Conservation (phyloP, 2,797 vertebrate genomes). For the Malurus splendens region DNA sequence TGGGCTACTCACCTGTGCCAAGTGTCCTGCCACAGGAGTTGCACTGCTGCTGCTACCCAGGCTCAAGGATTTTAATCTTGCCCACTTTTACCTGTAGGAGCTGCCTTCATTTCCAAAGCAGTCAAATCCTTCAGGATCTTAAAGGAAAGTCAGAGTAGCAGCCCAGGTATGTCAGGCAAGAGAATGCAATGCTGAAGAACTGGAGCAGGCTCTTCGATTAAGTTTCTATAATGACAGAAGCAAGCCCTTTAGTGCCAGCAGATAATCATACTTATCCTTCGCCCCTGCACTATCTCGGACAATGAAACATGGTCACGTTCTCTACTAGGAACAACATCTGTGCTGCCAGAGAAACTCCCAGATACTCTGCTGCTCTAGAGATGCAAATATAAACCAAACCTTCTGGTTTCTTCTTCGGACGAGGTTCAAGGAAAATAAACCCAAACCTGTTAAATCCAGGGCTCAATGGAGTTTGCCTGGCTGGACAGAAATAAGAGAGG, state of each 20-base stretch:
- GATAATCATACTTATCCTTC: background rate
- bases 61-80: background rate
- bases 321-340: background rate
- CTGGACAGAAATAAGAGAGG: background rate
- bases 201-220: background rate
- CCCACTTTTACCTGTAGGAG: background rate
- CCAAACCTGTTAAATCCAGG: background rate
- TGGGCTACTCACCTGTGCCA: background rate
- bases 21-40: background rate
- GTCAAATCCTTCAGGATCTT: background rate
- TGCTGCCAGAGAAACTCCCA: background rate
- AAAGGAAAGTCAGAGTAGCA: background rate
- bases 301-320: background rate
- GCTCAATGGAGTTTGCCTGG: background rate
- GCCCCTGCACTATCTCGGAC: accelerated
- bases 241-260: background rate
- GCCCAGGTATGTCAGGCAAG: background rate
- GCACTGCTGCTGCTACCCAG: background rate
- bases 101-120: background rate
- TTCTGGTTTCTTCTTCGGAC: background rate
- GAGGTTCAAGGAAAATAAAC: background rate
- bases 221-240: background rate
- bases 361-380: background rate
- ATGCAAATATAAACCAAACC: background rate
- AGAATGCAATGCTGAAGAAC: background rate